Base-by-base conservation (phyloP, 2,797 vertebrate species). In the Gymnothorax reevesii region DNA sequence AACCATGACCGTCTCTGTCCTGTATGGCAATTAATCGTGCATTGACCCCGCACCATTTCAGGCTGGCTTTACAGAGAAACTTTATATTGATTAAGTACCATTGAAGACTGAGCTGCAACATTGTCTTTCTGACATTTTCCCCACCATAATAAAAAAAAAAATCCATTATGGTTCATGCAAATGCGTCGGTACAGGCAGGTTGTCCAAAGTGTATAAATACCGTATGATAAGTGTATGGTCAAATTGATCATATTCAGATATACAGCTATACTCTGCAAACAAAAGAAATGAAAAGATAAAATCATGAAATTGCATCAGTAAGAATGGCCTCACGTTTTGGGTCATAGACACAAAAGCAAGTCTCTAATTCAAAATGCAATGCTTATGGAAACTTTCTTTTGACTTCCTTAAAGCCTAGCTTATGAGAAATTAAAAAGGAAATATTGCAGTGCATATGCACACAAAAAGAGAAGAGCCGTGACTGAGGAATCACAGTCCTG, bases 41-140 rank as follows among this genome's bases (percentile, higher is more conserved):
- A 86, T 17, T 82, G 85, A 82, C 15, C 79, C 49, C 9, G 79
- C 17, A 86, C 62, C 52, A 59, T 57, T 86, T 71, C 64, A 83
- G 52, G 69, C 62, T 73, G 86, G 55, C 54, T 57, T 59, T n/a
- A 59, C 80, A 83, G 8, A 20, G 52, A 49, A 83, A 86, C 64
- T 64, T 80, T 80, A 9, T 80, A 83, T 59, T 59, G 85, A 83
- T 57, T 64, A 13, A 17, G 54, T 27, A 73, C 55, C 49, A 86
- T 57, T 80, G 77, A 71, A 52, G 82, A 83, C 25, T 7, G 55
- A 82, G 20, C 52, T 80, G n/a, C 20, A 82, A 82, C 5, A 57
- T 57, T n/a, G 79, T 57, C 55, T 55, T 82, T 82, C 17, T 55
- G 82, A 27, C n/a, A 57, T 83, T 83, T 57, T 83, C 6, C 60